Evolutionary conservation across 2,113 vertebrate species (phyloP).

Genomic region (Lanius collurio): DNA sequence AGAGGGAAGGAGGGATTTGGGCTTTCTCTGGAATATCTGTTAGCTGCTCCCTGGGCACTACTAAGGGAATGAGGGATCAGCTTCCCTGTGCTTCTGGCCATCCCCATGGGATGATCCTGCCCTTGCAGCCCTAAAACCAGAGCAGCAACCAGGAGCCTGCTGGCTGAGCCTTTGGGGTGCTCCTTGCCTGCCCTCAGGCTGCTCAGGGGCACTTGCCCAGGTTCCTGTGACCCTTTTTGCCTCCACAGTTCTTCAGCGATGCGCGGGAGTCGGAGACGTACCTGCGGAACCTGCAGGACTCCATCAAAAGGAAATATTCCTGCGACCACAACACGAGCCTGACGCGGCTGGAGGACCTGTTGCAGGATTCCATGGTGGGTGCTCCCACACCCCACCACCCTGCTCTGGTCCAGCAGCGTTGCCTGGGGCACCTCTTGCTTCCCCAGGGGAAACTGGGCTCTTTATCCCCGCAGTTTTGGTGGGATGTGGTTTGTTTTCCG

Average conservation of each 20-base stretch:
- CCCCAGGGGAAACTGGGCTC: background rate
- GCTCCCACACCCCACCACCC: background rate
- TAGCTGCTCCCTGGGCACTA: too few relatives aligned
- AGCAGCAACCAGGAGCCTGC: accelerated
- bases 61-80: background rate
- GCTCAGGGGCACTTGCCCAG: accelerated
- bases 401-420: accelerated
- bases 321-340: constrained; percentile 90
- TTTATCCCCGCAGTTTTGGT: accelerated
- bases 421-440: background rate
- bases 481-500: background rate
- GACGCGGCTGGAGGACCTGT: constrained; percentile 91
- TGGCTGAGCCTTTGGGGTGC: background rate
- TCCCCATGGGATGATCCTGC: accelerated
- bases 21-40: background rate
- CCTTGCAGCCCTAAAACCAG: background rate
- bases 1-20: background rate
- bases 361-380: constrained; percentile 98
- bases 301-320: constrained; percentile 94
- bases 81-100: background rate
- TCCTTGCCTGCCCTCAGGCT: background rate
- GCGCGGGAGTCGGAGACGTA: constrained; percentile 89
- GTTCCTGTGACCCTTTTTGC: background rate
- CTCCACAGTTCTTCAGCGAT: constrained; percentile 87
- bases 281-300: constrained; percentile 91